Conservation (phyloP, 2,113 vertebrate genomes). For the Aleadryas rufinucha region DNA sequence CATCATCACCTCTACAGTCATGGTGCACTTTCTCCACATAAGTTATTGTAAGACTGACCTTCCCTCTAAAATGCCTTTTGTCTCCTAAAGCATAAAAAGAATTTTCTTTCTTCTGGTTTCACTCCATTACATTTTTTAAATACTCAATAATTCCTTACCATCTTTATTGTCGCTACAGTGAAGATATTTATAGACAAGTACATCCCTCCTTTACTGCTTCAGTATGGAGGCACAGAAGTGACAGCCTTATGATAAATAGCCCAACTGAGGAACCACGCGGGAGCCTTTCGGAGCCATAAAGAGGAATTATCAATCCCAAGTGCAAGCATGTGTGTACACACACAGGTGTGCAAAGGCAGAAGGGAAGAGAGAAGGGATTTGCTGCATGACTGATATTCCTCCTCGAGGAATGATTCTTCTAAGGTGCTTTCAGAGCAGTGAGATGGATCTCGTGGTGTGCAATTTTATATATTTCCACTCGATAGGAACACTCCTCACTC, state of each 20-base stretch:
- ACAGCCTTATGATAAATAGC: background rate
- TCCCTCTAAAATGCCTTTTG: background rate
- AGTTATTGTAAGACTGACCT: background rate
- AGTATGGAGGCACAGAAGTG: background rate
- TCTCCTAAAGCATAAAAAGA: background rate
- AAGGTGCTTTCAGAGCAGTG: background rate
- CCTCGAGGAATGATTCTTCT: background rate
- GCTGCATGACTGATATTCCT: background rate
- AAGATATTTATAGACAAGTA: background rate
- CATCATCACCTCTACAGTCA: background rate
- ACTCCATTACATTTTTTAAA: background rate
- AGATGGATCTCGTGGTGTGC: background rate
- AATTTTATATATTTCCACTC: background rate
- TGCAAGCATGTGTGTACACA: background rate
- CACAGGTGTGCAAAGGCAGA: background rate
- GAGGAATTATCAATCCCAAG: background rate
- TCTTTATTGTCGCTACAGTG: background rate
- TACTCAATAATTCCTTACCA: background rate
- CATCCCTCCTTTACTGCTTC: background rate
- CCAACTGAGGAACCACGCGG: background rate
- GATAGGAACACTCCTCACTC: background rate
- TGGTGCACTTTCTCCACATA: background rate
- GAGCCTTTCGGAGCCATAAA: background rate
- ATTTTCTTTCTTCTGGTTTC: conserved; percentile 1
- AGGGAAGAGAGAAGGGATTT: background rate